A percentile compares a stretch with the other conserved stretches of the same genome.
Evolutionary conservation across 2,888 invertebrate species (phyloP).

Genomic region (Hypena proboscidalis): DNA sequence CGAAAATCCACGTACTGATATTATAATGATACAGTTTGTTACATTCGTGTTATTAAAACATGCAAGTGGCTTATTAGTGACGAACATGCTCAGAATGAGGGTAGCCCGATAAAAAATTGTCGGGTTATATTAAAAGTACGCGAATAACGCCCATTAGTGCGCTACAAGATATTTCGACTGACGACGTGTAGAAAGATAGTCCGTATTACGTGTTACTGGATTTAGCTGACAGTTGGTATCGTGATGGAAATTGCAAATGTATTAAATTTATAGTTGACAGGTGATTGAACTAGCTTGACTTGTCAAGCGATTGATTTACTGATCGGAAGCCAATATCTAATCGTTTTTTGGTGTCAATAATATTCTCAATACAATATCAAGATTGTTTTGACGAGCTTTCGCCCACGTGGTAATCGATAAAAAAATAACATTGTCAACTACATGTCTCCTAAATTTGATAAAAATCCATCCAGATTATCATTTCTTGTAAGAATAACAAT

Average conservation of each 20-base stretch:
- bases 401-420: too few relatives aligned
- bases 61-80: constrained; percentile 78
- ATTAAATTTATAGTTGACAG: too few relatives aligned
- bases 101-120: constrained; percentile 56
- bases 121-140: constrained; percentile 56
- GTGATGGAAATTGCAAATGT: constrained; percentile 1
- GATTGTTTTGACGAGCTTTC: too few relatives aligned
- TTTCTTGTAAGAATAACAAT: too few relatives aligned
- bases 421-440: too few relatives aligned
- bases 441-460: too few relatives aligned
- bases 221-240: neutral
- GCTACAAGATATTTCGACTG: constrained; percentile 61
- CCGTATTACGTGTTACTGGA: constrained; percentile 23
- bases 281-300: too few relatives aligned
- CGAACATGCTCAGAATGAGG: constrained; percentile 53
- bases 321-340: too few relatives aligned
- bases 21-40: constrained; percentile 44
- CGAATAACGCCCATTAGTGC: constrained; percentile 66
- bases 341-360: too few relatives aligned
- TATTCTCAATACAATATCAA: too few relatives aligned
- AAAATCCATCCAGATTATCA: too few relatives aligned
- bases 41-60: constrained; percentile 51
- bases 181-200: constrained; percentile 47
- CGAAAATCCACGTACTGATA: constrained; percentile 33
- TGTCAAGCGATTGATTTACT: too few relatives aligned